A percentile compares a stretch with the other conserved stretches of the same genome.
Evolutionary conservation across 1,140 invertebrate genomes (phyloP).

Genomic region (Drosophila pseudoananassae): DNA sequence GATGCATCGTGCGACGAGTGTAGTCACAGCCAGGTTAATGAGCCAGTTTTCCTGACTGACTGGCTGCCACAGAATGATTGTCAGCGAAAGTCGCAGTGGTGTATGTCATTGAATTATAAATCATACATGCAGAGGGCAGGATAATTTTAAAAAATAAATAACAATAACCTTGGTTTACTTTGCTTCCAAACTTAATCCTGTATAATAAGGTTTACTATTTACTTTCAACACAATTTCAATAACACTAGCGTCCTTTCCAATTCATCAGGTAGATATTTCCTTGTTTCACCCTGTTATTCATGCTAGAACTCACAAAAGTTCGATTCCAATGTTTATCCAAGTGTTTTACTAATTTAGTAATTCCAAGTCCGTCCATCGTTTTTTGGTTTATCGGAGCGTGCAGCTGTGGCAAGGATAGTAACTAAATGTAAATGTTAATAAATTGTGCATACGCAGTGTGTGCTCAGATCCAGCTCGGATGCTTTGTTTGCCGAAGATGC

Average conservation of each 20-base stretch:
- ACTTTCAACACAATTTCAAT: neutral
- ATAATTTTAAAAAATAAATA: no score
- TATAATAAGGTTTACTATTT: neutral
- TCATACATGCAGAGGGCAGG: no score
- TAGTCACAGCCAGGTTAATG: conserved; percentile 69
- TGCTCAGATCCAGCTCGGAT: conserved; percentile 4
- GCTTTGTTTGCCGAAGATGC: conserved; percentile 47
- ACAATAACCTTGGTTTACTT: no score
- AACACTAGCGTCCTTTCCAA: neutral
- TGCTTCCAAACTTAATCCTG: neutral
- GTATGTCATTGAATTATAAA: neutral
- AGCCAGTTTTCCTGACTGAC: conserved; percentile 35
- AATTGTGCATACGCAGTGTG: conserved; percentile 51
- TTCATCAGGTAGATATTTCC: neutral
- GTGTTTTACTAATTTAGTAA: conserved; percentile 46
- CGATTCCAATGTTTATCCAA: conserved; percentile 34
- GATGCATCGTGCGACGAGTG: conserved; percentile 43
- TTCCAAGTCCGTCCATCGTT: conserved; percentile 17
- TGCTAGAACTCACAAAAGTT: conserved; percentile 13
- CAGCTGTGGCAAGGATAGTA: conserved; percentile 39
- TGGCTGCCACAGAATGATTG: conserved; percentile 18
- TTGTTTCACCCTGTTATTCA: conserved; percentile 11
- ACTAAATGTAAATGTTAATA: conserved; percentile 29
- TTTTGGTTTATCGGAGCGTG: conserved; percentile 48
- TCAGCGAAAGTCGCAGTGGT: neutral